phyloP scores from a whole-genome alignment of 2,888 invertebrate genomes.

The Drosophila antonietae region DNA sequence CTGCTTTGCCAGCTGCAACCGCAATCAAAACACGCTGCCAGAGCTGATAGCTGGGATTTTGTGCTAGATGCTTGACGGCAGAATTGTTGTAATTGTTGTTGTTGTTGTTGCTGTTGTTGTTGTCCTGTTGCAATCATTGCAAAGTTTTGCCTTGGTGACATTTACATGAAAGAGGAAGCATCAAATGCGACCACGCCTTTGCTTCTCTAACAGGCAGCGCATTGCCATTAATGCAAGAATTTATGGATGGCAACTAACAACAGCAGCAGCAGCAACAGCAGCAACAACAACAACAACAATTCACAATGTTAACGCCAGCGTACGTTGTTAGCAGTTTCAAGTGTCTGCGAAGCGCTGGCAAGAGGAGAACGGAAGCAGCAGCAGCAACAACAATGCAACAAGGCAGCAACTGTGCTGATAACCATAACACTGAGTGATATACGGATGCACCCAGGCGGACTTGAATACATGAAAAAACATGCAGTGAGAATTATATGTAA shows the following conservation, averaged over 20 bases:
- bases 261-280: conserved; percentile 42
- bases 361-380: conserved; percentile 37
- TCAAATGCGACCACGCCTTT: conserved; percentile 63
- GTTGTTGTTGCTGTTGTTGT: conserved; percentile 13
- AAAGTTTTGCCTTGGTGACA: conserved; percentile 66
- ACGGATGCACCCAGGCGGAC: conserved; percentile 44
- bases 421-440: conserved; percentile 79
- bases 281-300: conserved; percentile 45
- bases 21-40: conserved; percentile 59
- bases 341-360: conserved; percentile 54
- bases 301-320: conserved; percentile 71
- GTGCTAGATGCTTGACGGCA: background rate
- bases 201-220: conserved; percentile 46
- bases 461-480: background rate
- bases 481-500: background rate
- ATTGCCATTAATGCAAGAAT: conserved; percentile 73
- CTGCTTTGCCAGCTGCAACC: conserved; percentile 54
- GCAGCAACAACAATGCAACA: conserved; percentile 51
- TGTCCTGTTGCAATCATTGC: conserved; percentile 49
- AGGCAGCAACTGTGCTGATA: conserved; percentile 72
- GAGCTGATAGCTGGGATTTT: conserved; percentile 47
- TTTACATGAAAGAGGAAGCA: conserved; percentile 67
- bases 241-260: conserved; percentile 75
- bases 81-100: background rate
- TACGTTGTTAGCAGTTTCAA: conserved; percentile 76